Evolutionary conservation across 2,797 vertebrate genomes (phyloP), one percentile per base, ranked within the genome.

Genomic region (Paratrypauchen microcephalus): DNA sequence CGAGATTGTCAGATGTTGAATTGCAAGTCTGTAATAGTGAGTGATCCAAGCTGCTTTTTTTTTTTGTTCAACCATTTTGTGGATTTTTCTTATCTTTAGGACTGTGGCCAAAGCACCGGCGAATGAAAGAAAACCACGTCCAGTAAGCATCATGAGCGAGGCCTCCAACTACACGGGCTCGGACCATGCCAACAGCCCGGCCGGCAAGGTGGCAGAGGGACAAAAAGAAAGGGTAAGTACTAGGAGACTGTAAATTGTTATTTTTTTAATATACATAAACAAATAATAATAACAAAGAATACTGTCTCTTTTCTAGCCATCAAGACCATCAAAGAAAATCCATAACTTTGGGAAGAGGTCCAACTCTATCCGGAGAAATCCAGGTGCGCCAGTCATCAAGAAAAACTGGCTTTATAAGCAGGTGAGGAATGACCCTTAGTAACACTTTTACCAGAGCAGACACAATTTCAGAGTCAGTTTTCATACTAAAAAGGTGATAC

Each of bases 281-380:
- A n/a, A 18, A 9, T 7, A 9, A 85, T 68, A 41, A 45, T 23
- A 5, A 61, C 4, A 47, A n/a, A 52, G 6, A 21, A 52, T 3
- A 12, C 3, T 5, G 23, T 23, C 52, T 56, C 8, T 15, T 89
- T 88, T 92, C 60, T 83, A 99, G 97, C 93, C 95, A 12, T 98
- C 97, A 32, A 94, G 97, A 75, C 89, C 96, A 61, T 96, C 96
- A 60, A 97, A 97, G 88, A 99, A 99, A 86, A 77, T 99, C 79
- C 97, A 99, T 85, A 99, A 99, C 88, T 99, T 99, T 78, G 97
- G 97, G 16, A 99, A 99, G 88, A 94, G 97, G 69, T 99, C 97
- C 7, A 99, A 99, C 88, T 99, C 97, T 62, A 98, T 99, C 82
- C 95, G 95, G 87, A 95, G 97, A 78, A 99, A 99, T 81, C 96